Base-by-base conservation (phyloP, 2,113 vertebrate species). In the Bambusicola thoracicus region DNA sequence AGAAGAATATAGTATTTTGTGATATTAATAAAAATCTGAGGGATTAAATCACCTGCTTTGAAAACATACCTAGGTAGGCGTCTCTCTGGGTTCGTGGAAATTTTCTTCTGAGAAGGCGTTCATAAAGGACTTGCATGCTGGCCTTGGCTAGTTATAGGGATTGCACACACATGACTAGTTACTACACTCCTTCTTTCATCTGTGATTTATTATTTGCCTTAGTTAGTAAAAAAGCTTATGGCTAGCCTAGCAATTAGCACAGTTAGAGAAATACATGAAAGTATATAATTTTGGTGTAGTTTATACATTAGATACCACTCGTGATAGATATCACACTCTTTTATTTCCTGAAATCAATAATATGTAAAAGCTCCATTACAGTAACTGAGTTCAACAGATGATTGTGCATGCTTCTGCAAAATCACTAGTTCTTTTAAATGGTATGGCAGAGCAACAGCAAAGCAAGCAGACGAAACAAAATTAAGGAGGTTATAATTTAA, bases 41-140 rank as follows among this genome's bases (percentile, higher is more conserved):
- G 94, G 96, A 77, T 98, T 95, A 95, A 85, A 97, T 97, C 96
- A 94, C 90, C 97, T 96, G 93, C 88, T 94, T 96, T 94, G 94
- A 63, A 95, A 98, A 99, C 99, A 97, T 99, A 99, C 99, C 99
- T 99, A 99, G 98, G 98, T 97, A 98, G 98, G 98, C 97, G 98
- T 98, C 98, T 97, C 98, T 98, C 98, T 99, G 98, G 97, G 98
- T 95, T 98, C 98, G 97, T 97, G 98, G 98, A 97, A 98, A 99
- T 97, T 99, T 98, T 99, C 99, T 99, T 99, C 99, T 99, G 98
- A 99, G 99, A 97, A 99, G 99, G 98, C 99, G 97, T 95, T 99
- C 99, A 99, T 99, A 99, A 98, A 99, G 99, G 98, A 99, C 99
- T 98, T 99, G 99, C 99, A 99, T 99, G 99, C 98, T 99, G 99